Percentiles rank a stretch among this genome's conserved stretches.
phyloP scores from a whole-genome alignment of 2,888 invertebrate species.

The Caenorhabditis sp. region DNA sequence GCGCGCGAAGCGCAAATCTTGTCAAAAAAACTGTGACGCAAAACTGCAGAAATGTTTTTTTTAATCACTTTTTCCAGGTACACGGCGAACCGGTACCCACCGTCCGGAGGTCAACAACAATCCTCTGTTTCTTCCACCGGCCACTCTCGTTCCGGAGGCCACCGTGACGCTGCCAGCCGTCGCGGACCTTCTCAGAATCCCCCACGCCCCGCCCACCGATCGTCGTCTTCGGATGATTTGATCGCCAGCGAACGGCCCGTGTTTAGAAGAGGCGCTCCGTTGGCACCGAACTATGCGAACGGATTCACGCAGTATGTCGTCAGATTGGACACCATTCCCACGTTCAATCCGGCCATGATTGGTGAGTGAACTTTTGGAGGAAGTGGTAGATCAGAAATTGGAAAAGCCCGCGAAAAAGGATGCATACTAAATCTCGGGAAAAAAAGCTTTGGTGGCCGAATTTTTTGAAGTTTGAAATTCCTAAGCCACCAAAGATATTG shows the following conservation, averaged over 20 bases:
- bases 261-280: slow-evolving; percentile 60
- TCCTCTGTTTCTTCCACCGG: neutral
- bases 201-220: slow-evolving; percentile 29
- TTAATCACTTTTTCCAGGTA: neutral
- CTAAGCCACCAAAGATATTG: neutral
- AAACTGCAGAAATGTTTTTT: no score
- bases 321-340: slow-evolving; percentile 75
- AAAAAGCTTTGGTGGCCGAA: no score
- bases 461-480: neutral
- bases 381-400: no score
- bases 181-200: slow-evolving; percentile 1
- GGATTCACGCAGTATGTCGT: slow-evolving; percentile 70
- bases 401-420: no score
- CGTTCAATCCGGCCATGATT: slow-evolving; percentile 75
- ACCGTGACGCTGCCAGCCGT: neutral
- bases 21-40: no score
- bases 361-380: no score
- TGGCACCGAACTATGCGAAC: slow-evolving; percentile 27
- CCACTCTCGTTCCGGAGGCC: neutral
- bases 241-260: slow-evolving; percentile 50
- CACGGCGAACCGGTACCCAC: neutral
- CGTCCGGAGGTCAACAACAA: neutral
- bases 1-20: no score
- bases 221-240: slow-evolving; percentile 53
- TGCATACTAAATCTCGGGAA: no score